phyloP scores from a whole-genome alignment of 92 coral and sea anemone genomes.

The Heteractis magnifica region DNA sequence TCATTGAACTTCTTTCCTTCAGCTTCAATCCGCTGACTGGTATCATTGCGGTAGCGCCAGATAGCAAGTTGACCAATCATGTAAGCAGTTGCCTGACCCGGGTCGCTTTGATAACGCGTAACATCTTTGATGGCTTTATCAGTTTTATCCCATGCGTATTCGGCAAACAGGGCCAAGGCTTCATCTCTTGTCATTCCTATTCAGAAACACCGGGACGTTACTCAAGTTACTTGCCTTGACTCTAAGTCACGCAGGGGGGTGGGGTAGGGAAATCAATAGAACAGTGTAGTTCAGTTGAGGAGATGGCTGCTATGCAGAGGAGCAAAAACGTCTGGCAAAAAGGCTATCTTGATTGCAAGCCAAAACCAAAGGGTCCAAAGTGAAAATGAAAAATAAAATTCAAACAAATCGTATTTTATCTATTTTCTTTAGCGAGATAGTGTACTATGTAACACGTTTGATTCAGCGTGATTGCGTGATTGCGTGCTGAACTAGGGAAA shows the following conservation, averaged over 20 bases:
- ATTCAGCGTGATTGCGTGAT: no score
- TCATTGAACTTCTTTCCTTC: constrained; percentile 61
- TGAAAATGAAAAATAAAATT: no score
- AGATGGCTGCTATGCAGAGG: no score
- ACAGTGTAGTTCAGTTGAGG: no score
- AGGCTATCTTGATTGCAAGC: no score
- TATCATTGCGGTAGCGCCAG: constrained; percentile 83
- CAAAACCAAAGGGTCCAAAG: no score
- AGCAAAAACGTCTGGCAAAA: no score
- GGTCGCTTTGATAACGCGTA: constrained; percentile 87
- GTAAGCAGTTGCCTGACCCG: constrained; percentile 99
- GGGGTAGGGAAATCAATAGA: no score
- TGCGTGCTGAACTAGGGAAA: no score
- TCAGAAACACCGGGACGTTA: neutral
- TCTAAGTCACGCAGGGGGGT: neutral
- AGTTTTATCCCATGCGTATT: constrained; percentile 93
- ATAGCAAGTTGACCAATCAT: constrained; percentile 96
- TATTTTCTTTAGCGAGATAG: no score
- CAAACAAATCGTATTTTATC: no score
- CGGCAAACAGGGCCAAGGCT: constrained; percentile 76
- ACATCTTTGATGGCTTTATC: constrained; percentile 98
- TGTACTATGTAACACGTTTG: no score
- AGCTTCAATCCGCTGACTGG: constrained; percentile 59
- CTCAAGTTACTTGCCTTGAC: neutral
- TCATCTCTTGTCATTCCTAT: constrained; percentile 85